These are phyloP conservation scores for Ginglymostoma cirratum DNA, from an alignment of 2,113 vertebrate species.

Conservation along the genomic window DNA sequence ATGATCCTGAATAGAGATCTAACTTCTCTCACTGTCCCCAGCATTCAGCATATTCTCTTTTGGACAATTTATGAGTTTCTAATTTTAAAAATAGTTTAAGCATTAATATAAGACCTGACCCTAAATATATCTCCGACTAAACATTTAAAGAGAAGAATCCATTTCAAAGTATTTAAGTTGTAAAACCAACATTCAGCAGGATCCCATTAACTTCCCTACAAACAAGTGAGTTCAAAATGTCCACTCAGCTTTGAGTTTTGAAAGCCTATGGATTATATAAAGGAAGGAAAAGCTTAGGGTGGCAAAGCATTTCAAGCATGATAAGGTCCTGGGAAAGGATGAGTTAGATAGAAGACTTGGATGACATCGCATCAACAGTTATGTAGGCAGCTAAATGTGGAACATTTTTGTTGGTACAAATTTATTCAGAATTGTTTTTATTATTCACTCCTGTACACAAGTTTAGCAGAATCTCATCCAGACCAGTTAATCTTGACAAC, in stretches of 20 bases:
- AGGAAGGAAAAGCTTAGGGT: neutral
- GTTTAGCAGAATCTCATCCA: neutral
- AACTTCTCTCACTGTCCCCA: neutral
- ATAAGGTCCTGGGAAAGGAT: neutral
- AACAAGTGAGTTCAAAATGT: neutral
- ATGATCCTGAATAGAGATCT: neutral
- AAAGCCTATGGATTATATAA: neutral
- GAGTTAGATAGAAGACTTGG: neutral
- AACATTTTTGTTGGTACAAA: neutral
- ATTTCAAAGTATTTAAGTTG: neutral
- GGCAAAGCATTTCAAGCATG: neutral
- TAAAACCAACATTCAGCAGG: neutral
- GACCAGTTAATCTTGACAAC: neutral
- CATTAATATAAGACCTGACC: neutral
- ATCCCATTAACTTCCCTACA: neutral
- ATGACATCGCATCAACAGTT: neutral
- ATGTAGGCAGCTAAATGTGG: neutral
- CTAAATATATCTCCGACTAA: neutral
- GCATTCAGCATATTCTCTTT: neutral
- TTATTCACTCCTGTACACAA: neutral
- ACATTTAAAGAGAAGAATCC: neutral
- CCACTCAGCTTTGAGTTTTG: neutral
- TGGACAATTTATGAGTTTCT: neutral
- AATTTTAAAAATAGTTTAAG: conserved; percentile 6
- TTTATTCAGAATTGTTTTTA: neutral